Conservation (phyloP, 35 echinoderm and acorn worm species). For the Ophiothrix spiculata region DNA sequence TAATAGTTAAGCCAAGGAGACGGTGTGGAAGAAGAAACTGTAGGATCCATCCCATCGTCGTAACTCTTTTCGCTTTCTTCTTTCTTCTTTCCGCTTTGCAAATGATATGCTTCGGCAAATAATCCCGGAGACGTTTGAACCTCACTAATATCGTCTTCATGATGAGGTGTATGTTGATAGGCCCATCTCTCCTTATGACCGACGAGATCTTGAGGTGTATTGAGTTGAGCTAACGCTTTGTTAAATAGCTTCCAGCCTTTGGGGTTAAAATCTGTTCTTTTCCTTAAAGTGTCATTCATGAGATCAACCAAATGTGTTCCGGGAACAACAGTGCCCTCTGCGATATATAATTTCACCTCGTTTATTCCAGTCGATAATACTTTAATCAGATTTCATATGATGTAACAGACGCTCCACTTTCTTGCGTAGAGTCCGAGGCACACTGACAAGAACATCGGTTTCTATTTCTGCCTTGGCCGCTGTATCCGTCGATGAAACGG, state of each 20-base stretch:
- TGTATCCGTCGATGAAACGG: background rate
- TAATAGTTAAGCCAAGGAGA: slow-evolving; percentile 41
- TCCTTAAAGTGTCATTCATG: slow-evolving; percentile 24
- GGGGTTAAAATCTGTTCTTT: slow-evolving; percentile 6
- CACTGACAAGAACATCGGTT: background rate
- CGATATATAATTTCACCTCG: slow-evolving; percentile 18
- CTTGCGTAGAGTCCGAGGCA: background rate
- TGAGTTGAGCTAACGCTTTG: background rate
- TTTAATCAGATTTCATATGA: background rate
- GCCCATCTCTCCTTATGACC: slow-evolving; percentile 21
- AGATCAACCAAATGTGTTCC: slow-evolving; percentile 13
- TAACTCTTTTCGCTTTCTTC: background rate
- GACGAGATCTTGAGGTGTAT: slow-evolving; percentile 24
- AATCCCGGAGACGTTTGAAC: background rate
- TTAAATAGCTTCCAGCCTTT: slow-evolving; percentile 26
- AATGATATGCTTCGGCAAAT: slow-evolving; percentile 20
- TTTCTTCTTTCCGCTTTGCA: slow-evolving; percentile 14
- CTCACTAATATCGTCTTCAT: background rate
- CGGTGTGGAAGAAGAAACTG: background rate
- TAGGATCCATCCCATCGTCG: background rate
- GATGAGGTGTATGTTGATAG: background rate
- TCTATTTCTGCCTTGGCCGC: background rate
- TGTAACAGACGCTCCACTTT: background rate
- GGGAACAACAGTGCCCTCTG: background rate
- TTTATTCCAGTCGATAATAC: background rate